phyloP scores from a whole-genome alignment of 2,113 vertebrate genomes.

The Polypterus bichir region DNA sequence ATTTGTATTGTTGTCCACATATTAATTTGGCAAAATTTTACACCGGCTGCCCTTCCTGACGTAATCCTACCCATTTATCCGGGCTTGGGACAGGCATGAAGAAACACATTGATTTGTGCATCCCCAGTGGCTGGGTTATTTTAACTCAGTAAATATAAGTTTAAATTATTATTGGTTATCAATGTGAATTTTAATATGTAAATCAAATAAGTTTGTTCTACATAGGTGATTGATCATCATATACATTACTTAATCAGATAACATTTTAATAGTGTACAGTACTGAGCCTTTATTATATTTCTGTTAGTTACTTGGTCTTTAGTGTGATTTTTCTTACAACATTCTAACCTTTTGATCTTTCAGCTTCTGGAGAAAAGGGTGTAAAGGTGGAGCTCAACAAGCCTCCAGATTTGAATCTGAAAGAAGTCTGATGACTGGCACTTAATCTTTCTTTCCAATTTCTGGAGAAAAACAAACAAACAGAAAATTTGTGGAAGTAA shows the following conservation, averaged over 20 bases:
- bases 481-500: constrained; percentile 7
- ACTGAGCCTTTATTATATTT: constrained; percentile 12
- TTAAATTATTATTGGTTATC: neutral
- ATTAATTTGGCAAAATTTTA: no score
- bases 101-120: no score
- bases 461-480: neutral
- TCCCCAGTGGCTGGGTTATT: no score
- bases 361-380: constrained; percentile 74
- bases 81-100: no score
- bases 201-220: neutral
- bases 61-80: no score
- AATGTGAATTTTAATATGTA: neutral
- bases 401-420: constrained; percentile 69
- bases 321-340: neutral
- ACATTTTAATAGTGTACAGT: constrained; percentile 14
- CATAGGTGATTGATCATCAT: neutral
- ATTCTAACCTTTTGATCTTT: constrained; percentile 17
- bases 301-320: constrained; percentile 12
- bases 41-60: no score
- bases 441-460: constrained; percentile 19
- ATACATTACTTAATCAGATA: neutral
- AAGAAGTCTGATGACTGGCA: constrained; percentile 39
- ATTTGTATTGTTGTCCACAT: no score
- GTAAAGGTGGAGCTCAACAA: constrained; percentile 85
- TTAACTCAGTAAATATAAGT: no score